Conservation (phyloP, 2,113 vertebrate species). For the rat (Rattus norvegicus) region DNA sequence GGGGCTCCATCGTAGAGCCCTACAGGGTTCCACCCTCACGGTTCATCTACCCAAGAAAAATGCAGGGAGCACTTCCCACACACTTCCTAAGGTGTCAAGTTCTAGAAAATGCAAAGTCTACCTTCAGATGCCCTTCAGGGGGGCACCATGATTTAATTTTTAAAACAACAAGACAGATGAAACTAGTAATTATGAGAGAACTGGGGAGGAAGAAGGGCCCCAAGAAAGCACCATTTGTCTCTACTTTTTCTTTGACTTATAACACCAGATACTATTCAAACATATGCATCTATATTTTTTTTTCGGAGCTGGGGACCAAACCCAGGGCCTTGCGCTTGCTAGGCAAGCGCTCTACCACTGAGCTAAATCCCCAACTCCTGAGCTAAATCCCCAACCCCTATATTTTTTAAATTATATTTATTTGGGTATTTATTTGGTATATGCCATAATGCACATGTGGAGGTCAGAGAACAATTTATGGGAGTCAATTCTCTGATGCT, state of each 20-base stretch:
- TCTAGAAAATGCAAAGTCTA: not conserved
- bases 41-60: not conserved
- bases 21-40: not conserved
- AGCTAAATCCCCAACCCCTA: too few relatives aligned
- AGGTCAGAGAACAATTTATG: not conserved
- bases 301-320: too few relatives aligned
- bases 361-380: too few relatives aligned
- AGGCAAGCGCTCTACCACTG: too few relatives aligned
- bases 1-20: fast-evolving
- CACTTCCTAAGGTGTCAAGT: not conserved
- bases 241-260: not conserved
- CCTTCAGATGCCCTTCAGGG: too few relatives aligned
- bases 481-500: not conserved
- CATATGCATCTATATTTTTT: not conserved
- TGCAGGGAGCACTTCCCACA: fast-evolving
- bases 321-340: too few relatives aligned
- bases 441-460: not conserved
- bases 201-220: not conserved
- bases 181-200: not conserved
- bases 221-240: not conserved
- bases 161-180: not conserved
- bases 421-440: not conserved
- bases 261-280: not conserved
- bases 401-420: not conserved
- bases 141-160: not conserved